Evolutionary conservation across 2,888 invertebrate genomes (phyloP).

Genomic region (Phragmatobia fuliginosa): DNA sequence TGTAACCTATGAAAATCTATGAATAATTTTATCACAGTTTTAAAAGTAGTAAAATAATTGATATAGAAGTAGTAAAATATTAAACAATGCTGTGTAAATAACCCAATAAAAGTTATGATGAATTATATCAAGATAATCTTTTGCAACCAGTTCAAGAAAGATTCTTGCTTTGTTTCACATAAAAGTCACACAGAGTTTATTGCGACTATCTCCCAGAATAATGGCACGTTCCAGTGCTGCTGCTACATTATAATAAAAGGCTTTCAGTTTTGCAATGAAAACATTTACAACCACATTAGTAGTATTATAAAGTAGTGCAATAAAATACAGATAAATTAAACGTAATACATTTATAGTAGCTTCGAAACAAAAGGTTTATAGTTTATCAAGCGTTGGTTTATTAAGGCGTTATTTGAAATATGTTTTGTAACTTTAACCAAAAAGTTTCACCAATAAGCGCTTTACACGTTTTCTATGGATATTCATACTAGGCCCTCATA

Average conservation of each 20-base stretch:
- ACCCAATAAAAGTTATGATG: neutral
- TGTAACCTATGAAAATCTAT: too few species aligned
- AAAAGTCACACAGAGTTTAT: slow-evolving; percentile 29
- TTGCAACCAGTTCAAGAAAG: neutral
- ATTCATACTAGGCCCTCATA: too few species aligned
- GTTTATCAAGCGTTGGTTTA: neutral
- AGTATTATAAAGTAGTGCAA: slow-evolving; percentile 29
- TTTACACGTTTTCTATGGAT: too few species aligned
- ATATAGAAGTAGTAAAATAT: too few species aligned
- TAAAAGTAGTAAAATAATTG: too few species aligned
- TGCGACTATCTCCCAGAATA: slow-evolving; percentile 32
- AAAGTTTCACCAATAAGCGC: too few species aligned
- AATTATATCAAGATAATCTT: neutral
- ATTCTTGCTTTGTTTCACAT: slow-evolving; percentile 14
- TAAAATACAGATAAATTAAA: slow-evolving; percentile 28
- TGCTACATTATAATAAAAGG: slow-evolving; percentile 37
- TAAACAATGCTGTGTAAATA: too few species aligned
- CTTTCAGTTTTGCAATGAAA: slow-evolving; percentile 43
- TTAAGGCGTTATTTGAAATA: too few species aligned
- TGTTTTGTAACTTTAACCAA: too few species aligned
- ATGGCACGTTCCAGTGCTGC: slow-evolving; percentile 30
- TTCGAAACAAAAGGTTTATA: neutral
- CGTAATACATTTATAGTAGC: neutral
- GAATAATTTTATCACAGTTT: neutral
- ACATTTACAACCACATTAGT: slow-evolving; percentile 39